These are phyloP conservation scores for Lepidocyrtinus sp. DNA, from an alignment of 2,888 invertebrate genomes.

Conservation along the genomic window DNA sequence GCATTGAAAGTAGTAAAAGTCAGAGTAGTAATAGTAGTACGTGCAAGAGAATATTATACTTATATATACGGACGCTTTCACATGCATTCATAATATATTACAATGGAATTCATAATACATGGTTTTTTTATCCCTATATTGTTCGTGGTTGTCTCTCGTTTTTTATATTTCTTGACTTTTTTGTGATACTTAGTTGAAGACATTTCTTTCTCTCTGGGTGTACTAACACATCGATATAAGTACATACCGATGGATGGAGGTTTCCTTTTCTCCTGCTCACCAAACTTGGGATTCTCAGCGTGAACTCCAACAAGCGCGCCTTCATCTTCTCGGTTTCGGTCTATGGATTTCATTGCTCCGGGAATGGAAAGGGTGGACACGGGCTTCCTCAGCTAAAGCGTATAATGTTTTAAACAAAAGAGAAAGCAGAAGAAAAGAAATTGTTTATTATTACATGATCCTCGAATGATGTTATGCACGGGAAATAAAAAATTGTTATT, in stretches of 20 bases:
- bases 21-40: too few relatives aligned
- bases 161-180: conserved; percentile 17
- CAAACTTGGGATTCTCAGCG: conserved; percentile 91
- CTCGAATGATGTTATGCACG: not conserved
- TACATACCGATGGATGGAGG: conserved; percentile 66
- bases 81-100: too few relatives aligned
- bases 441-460: not conserved
- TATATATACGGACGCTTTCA: too few relatives aligned
- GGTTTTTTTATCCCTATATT: too few relatives aligned
- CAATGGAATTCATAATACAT: too few relatives aligned
- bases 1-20: too few relatives aligned
- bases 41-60: too few relatives aligned
- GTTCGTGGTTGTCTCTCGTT: not conserved
- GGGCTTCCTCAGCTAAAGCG: conserved; percentile 92
- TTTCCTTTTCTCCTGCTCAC: conserved; percentile 82
- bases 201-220: not conserved
- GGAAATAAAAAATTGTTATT: not conserved
- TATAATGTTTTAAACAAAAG: not conserved
- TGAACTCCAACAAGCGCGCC: conserved; percentile 92
- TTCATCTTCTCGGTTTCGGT: conserved; percentile 80
- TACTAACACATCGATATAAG: not conserved
- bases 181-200: not conserved
- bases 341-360: conserved; percentile 77
- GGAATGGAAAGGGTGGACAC: conserved; percentile 97
- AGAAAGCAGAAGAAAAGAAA: not conserved